phyloP scores from a whole-genome alignment of 2,888 invertebrate genomes.

The Augochlorella aurata region DNA sequence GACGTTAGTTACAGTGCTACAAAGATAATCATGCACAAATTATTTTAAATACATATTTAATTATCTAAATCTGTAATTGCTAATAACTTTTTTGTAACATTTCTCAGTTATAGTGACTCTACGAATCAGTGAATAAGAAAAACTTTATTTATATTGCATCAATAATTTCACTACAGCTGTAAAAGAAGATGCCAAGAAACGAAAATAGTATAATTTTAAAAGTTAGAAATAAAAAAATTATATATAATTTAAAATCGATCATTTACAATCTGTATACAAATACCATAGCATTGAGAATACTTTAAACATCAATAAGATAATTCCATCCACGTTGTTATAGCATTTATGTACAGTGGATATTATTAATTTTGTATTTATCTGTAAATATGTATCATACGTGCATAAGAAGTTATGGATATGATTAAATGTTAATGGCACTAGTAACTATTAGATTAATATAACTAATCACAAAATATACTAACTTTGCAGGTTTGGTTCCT shows the following conservation, averaged over 20 bases:
- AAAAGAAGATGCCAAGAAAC: not conserved
- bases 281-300: constrained; percentile 34
- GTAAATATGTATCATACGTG: constrained; percentile 60
- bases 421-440: constrained; percentile 51
- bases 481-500: constrained; percentile 46
- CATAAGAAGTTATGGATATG: constrained; percentile 42
- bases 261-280: constrained; percentile 32
- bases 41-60: constrained; percentile 36
- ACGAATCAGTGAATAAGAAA: constrained; percentile 18
- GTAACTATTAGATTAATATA: constrained; percentile 43
- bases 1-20: constrained; percentile 35
- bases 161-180: constrained; percentile 27
- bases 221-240: not conserved
- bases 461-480: constrained; percentile 40
- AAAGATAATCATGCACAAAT: constrained; percentile 40
- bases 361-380: constrained; percentile 60
- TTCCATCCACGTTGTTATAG: constrained; percentile 53
- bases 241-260: constrained; percentile 21
- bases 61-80: constrained; percentile 23
- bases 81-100: constrained; percentile 15
- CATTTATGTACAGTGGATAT: constrained; percentile 57
- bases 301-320: constrained; percentile 42
- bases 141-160: constrained; percentile 33
- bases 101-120: not conserved
- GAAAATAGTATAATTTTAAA: constrained; percentile 9